Percentiles rank a stretch among this genome's conserved stretches.
Evolutionary conservation across 1,140 invertebrate species (phyloP).

Genomic region (Adoxophyes honmai): DNA sequence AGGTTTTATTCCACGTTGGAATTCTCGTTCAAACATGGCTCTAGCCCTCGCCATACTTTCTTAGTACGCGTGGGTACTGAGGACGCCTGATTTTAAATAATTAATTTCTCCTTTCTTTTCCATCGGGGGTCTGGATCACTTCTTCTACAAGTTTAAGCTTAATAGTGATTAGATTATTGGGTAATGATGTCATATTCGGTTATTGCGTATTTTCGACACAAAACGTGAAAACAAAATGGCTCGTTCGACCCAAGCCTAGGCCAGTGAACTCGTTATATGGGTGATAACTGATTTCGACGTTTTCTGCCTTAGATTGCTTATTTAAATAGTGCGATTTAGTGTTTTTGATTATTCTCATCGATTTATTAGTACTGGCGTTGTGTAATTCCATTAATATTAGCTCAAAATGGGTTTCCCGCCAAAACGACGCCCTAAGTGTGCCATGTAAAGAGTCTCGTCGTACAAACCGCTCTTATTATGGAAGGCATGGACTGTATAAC

Average conservation of each 20-base stretch:
- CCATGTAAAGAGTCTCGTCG: slow-evolving; percentile 37
- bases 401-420: slow-evolving; percentile 66
- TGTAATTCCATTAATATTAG: slow-evolving; percentile 26
- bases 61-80: slow-evolving; percentile 73
- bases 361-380: slow-evolving; percentile 19
- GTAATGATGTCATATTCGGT: slow-evolving; percentile 61
- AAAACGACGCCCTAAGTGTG: slow-evolving; percentile 59
- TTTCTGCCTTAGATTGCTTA: slow-evolving; percentile 27
- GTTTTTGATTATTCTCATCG: slow-evolving; percentile 21
- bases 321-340: slow-evolving; percentile 14
- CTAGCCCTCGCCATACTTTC: slow-evolving; percentile 69
- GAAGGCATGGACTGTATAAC: slow-evolving; percentile 41
- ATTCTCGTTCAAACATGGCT: slow-evolving; percentile 76
- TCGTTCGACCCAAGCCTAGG: slow-evolving; percentile 71
- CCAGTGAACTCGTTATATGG: slow-evolving; percentile 74
- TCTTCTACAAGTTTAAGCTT: slow-evolving; percentile 69
- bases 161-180: slow-evolving; percentile 59
- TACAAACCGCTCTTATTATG: slow-evolving; percentile 33
- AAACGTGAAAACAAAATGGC: slow-evolving; percentile 76
- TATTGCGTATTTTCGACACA: slow-evolving; percentile 73
- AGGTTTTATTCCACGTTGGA: slow-evolving; percentile 72
- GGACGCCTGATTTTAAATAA: slow-evolving; percentile 73
- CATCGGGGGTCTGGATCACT: slow-evolving; percentile 61
- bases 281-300: slow-evolving; percentile 64
- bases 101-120: slow-evolving; percentile 75